A percentile compares a stretch with the other conserved stretches of the same genome.
phyloP scores from a whole-genome alignment of 2,113 vertebrate species.

The Sprattus sprattus region DNA sequence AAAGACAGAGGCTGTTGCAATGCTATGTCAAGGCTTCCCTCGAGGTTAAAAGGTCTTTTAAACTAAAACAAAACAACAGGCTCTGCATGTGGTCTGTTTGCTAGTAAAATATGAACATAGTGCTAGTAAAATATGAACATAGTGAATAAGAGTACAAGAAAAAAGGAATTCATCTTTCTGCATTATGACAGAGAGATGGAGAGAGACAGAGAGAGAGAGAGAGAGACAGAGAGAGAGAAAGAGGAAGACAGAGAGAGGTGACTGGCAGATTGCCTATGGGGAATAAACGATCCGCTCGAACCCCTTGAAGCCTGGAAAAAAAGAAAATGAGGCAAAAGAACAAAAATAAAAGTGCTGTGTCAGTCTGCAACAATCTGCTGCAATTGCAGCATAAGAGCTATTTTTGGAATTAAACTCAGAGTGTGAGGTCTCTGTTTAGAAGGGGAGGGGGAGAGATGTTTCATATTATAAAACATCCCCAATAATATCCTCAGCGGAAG shows the following conservation, averaged over 20 bases:
- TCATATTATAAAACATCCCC: not conserved
- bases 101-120: not conserved
- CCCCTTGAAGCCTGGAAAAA: not conserved
- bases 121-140: not conserved
- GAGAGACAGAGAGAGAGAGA: not conserved
- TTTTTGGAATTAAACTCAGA: not conserved
- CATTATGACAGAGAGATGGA: not conserved
- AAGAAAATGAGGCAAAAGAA: not conserved
- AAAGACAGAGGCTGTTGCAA: not conserved
- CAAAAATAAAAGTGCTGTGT: conserved; percentile 23
- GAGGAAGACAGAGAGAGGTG: not conserved
- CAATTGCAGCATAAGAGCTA: conserved; percentile 17
- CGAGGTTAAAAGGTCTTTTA: not conserved
- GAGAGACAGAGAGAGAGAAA: not conserved
- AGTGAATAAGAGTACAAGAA: not conserved
- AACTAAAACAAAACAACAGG: not conserved
- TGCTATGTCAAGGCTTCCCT: not conserved
- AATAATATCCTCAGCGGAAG: not conserved
- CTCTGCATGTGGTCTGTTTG: not conserved
- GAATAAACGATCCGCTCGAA: not conserved
- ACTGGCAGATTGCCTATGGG: not conserved
- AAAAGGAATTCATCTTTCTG: not conserved
- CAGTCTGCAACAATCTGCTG: conserved; percentile 31
- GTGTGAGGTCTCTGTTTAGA: not conserved
- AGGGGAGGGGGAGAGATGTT: not conserved